These are phyloP conservation scores for Malthinus flaveolus DNA, from an alignment of 2,888 invertebrate species.

Conservation along the genomic window DNA sequence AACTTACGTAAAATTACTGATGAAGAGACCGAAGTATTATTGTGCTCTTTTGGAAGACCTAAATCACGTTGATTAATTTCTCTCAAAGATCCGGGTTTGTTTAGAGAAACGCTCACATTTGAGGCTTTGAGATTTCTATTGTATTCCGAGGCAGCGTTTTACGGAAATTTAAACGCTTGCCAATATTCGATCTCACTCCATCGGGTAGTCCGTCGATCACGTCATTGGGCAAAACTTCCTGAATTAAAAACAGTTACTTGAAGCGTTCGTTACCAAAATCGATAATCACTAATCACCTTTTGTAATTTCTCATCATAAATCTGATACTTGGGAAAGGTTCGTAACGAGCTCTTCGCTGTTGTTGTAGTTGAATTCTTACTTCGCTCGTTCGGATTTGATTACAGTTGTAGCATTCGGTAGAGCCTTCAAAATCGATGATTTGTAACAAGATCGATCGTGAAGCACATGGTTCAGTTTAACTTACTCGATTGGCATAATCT, in stretches of 20 bases:
- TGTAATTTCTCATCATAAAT: neutral
- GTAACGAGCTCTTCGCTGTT: conserved; percentile 5
- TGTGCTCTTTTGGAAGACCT: too few relatives aligned
- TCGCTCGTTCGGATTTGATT: too few relatives aligned
- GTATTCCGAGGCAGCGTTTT: neutral
- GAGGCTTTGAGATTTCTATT: neutral
- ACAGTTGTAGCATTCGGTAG: too few relatives aligned
- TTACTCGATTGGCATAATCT: conserved; percentile 9
- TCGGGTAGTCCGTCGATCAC: neutral
- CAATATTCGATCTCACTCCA: neutral
- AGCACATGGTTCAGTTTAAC: neutral
- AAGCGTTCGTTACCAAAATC: too few relatives aligned
- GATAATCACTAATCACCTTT: neutral
- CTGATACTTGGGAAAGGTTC: neutral
- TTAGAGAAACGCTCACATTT: too few relatives aligned
- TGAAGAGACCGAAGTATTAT: too few relatives aligned
- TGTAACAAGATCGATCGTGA: too few relatives aligned
- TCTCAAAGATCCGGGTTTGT: too few relatives aligned
- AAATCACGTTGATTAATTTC: too few relatives aligned
- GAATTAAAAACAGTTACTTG: neutral
- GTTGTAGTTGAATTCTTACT: neutral
- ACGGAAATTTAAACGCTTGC: neutral
- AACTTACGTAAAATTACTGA: too few relatives aligned
- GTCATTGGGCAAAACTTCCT: neutral
- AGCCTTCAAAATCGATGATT: too few relatives aligned